Conservation (phyloP, 1,140 invertebrate species). For the Thaumatotibia leucotreta region DNA sequence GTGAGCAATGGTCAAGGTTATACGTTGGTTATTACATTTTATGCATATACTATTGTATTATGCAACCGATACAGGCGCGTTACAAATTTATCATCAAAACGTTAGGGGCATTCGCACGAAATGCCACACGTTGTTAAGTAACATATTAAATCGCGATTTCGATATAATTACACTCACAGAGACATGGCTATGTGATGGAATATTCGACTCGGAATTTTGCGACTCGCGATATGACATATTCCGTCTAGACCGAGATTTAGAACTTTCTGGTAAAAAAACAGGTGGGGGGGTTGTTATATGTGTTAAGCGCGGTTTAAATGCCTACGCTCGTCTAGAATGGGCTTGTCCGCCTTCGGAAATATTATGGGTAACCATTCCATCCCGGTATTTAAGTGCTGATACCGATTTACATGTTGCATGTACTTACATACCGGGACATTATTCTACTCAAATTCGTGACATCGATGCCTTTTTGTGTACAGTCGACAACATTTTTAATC, state of each 20-base stretch:
- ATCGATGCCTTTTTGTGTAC: neutral
- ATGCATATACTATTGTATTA: neutral
- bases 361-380: slow-evolving; percentile 2
- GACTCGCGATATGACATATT: slow-evolving; percentile 13
- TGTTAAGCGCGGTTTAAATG: neutral
- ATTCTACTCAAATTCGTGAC: neutral
- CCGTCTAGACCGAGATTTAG: neutral
- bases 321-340: neutral
- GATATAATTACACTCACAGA: slow-evolving; percentile 11
- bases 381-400: neutral
- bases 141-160: neutral
- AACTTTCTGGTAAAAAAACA: neutral
- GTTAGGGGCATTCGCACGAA: slow-evolving; percentile 3
- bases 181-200: slow-evolving; percentile 6
- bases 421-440: neutral
- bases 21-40: too few species aligned
- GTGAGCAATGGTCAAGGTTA: too few species aligned
- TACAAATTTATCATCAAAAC: slow-evolving; percentile 16
- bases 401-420: neutral
- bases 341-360: neutral
- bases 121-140: neutral
- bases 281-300: neutral
- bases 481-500: neutral
- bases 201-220: slow-evolving; percentile 10
- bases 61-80: neutral